phyloP scores from a whole-genome alignment of 2,113 vertebrate species.

The Nyctibius bracteatus region DNA sequence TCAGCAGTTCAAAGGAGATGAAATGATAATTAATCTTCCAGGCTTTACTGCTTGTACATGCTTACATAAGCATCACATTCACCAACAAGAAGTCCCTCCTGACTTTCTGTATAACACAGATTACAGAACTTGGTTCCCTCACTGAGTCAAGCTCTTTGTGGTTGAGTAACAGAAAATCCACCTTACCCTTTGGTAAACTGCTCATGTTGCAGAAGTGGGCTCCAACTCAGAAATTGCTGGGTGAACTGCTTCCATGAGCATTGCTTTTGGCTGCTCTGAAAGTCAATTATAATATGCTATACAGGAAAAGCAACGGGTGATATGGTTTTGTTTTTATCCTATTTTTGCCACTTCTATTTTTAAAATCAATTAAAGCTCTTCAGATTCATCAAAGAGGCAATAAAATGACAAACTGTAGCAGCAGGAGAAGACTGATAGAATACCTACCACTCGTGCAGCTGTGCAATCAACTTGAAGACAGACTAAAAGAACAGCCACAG shows the following conservation, averaged over 20 bases:
- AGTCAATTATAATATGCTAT: neutral
- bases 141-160: neutral
- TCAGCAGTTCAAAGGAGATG: neutral
- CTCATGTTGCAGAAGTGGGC: neutral
- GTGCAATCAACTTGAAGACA: neutral
- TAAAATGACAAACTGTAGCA: neutral
- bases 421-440: neutral
- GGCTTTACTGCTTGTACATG: neutral
- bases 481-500: neutral
- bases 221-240: neutral
- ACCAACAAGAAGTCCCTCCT: neutral
- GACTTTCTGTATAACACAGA: neutral
- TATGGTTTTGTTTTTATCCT: neutral
- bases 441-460: neutral
- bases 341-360: conserved; percentile 27
- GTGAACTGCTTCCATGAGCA: neutral
- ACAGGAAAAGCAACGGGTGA: neutral
- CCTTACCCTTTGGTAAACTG: neutral
- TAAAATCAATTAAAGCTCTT: conserved; percentile 29
- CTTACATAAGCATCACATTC: accelerated
- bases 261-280: neutral
- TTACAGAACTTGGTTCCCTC: neutral
- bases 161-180: neutral
- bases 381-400: conserved; percentile 5
- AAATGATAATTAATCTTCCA: neutral